phyloP scores from a whole-genome alignment of 1,140 invertebrate species.

The Halesus radiatus region DNA sequence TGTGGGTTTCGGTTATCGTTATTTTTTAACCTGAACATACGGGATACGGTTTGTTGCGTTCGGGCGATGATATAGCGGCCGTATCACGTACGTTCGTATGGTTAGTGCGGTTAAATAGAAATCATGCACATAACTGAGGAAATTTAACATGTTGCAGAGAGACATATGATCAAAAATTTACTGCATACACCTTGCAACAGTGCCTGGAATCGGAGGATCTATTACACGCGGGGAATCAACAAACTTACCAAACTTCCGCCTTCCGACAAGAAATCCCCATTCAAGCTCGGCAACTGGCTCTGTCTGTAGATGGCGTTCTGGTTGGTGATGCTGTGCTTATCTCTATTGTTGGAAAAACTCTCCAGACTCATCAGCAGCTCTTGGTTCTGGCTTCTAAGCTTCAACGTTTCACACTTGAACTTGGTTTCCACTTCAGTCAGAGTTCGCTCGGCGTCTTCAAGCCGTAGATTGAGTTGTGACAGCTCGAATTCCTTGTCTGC shows the following conservation, averaged over 20 bases:
- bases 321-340: slow-evolving; percentile 57
- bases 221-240: not conserved
- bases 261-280: slow-evolving; percentile 69
- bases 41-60: too few relatives aligned
- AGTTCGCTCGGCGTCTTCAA: slow-evolving; percentile 77
- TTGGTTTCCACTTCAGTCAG: slow-evolving; percentile 73
- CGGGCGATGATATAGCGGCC: too few relatives aligned
- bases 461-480: slow-evolving; percentile 74
- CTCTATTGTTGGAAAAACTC: slow-evolving; percentile 62
- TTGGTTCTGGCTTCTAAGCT: slow-evolving; percentile 70
- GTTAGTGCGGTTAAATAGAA: too few relatives aligned
- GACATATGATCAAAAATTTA: too few relatives aligned
- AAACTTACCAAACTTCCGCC: slow-evolving; percentile 66
- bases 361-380: slow-evolving; percentile 68
- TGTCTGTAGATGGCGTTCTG: slow-evolving; percentile 59
- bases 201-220: too few relatives aligned
- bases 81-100: too few relatives aligned
- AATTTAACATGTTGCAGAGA: too few relatives aligned
- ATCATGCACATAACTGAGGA: too few relatives aligned
- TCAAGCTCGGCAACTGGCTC: slow-evolving; percentile 65
- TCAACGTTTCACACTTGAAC: slow-evolving; percentile 69
- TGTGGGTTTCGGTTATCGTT: too few relatives aligned
- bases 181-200: too few relatives aligned
- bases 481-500: slow-evolving; percentile 83
- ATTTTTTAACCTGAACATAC: too few relatives aligned